These are phyloP conservation scores for Chaetodon trifasciatus DNA, from an alignment of 2,797 vertebrate species.

Conservation along the genomic window DNA sequence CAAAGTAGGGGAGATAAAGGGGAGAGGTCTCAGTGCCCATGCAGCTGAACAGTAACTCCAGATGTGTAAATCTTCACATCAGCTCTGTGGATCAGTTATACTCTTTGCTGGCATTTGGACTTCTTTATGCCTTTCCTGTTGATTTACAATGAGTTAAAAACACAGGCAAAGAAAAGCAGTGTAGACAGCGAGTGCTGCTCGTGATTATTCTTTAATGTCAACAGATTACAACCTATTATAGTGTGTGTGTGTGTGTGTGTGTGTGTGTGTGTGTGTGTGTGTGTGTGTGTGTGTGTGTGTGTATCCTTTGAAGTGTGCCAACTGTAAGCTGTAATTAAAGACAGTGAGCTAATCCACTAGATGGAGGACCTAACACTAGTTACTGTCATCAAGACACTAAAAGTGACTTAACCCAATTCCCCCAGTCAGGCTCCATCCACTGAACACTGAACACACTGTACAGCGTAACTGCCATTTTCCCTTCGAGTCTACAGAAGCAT, in stretches of 20 bases:
- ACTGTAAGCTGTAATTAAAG: constrained; percentile 74
- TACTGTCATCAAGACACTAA: constrained; percentile 60
- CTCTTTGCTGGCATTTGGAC: constrained; percentile 6
- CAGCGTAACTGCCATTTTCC: background rate
- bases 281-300: constrained; percentile 17
- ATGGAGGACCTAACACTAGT: constrained; percentile 58
- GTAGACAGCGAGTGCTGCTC: background rate
- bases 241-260: constrained; percentile 17
- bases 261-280: constrained; percentile 13
- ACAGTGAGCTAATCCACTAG: constrained; percentile 72
- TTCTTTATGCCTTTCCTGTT: background rate
- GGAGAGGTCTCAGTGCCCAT: constrained; percentile 10
- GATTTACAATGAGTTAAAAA: constrained; percentile 15
- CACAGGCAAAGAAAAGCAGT: constrained; percentile 13
- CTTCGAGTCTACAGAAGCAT: constrained; percentile 2
- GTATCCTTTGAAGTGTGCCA: constrained; percentile 13
- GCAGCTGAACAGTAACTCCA: constrained; percentile 23
- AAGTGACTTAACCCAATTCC: constrained; percentile 5
- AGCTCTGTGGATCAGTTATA: constrained; percentile 14
- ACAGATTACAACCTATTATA: constrained; percentile 32
- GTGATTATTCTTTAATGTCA: constrained; percentile 29
- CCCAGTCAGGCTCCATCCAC: background rate
- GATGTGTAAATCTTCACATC: constrained; percentile 18
- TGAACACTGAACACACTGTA: background rate
- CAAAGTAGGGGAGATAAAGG: constrained; percentile 19